Conservation (phyloP, 2,797 vertebrate species). For the Holocentrus rufus region DNA sequence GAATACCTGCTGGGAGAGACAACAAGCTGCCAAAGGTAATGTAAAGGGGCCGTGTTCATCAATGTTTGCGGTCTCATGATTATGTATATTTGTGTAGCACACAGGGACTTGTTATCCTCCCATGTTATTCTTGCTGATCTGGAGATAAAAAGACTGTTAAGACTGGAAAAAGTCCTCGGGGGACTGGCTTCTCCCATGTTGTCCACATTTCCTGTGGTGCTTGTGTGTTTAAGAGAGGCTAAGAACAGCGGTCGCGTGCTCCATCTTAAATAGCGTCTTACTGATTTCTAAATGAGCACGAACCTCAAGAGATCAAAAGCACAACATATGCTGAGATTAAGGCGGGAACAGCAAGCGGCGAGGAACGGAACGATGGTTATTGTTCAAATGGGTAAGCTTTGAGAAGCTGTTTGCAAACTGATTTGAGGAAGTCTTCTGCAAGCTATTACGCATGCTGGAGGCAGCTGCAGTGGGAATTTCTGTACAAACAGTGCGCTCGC, state of each 20-base stretch:
- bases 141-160: conserved; percentile 32
- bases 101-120: conserved; percentile 32
- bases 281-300: conserved; percentile 38
- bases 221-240: conserved; percentile 40
- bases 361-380: conserved; percentile 11
- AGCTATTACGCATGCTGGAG: conserved; percentile 20
- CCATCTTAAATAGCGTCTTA: conserved; percentile 12
- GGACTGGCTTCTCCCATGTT: conserved; percentile 1
- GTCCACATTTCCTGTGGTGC: conserved; percentile 28
- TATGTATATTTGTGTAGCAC: conserved; percentile 41
- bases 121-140: conserved; percentile 34
- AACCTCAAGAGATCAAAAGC: conserved; percentile 52
- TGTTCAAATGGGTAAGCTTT: conserved; percentile 6
- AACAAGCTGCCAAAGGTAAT: conserved; percentile 38
- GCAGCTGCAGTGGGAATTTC: conserved; percentile 38
- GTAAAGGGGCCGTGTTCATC: conserved; percentile 4
- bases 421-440: conserved; percentile 31
- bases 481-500: conserved; percentile 12
- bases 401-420: conserved; percentile 20
- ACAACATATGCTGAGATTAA: conserved; percentile 39
- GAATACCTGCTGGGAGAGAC: conserved; percentile 40
- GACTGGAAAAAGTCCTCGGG: neutral
- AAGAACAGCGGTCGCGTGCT: neutral
- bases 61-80: conserved; percentile 44
- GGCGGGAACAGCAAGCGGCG: conserved; percentile 41